phyloP scores from a whole-genome alignment of 2,888 invertebrate species.

The Pachydiplax longipennis region DNA sequence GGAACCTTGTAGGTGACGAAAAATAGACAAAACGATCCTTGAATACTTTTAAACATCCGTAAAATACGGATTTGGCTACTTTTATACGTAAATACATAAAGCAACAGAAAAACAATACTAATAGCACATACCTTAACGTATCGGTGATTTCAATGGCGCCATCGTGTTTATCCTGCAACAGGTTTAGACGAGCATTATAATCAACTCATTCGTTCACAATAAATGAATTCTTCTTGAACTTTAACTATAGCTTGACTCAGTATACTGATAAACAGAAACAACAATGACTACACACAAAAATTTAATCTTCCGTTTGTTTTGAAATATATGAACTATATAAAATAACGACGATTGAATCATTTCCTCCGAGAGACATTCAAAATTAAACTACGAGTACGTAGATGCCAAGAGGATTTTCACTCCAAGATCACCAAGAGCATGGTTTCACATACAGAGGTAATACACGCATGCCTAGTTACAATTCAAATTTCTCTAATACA shows the following conservation, averaged over 20 bases:
- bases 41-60: too few species aligned
- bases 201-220: neutral
- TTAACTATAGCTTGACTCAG: too few species aligned
- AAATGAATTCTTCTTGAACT: neutral
- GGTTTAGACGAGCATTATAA: neutral
- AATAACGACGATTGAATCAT: too few species aligned
- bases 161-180: constrained; percentile 84
- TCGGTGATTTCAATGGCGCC: constrained; percentile 91
- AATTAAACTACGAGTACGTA: neutral
- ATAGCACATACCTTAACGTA: constrained; percentile 76
- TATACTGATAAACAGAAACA: too few species aligned
- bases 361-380: neutral
- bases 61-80: neutral
- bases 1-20: too few species aligned
- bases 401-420: neutral
- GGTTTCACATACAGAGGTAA: neutral
- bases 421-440: neutral
- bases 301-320: too few species aligned
- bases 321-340: too few species aligned
- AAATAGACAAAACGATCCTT: too few species aligned
- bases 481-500: neutral
- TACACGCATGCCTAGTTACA: neutral
- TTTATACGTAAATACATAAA: neutral
- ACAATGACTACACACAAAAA: too few species aligned
- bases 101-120: neutral